A percentile compares a stretch with the other conserved stretches of the same genome.
phyloP scores from a whole-genome alignment of 2,113 vertebrate species.

The Dicentrarchus labrax region DNA sequence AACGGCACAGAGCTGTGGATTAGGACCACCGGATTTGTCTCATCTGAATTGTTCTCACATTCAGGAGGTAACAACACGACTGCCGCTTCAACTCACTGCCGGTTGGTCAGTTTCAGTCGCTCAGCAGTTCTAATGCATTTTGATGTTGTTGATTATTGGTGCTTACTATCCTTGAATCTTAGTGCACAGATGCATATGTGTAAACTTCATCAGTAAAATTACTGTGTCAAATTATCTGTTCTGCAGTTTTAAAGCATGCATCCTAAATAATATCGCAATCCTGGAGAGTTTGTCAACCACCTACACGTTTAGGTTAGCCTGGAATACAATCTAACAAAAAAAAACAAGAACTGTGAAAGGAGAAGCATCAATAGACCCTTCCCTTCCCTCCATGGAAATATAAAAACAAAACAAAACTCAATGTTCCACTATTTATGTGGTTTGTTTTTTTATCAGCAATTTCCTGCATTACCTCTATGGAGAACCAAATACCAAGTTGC shows the following conservation, averaged over 20 bases:
- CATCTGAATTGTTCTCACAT: conserved; percentile 2
- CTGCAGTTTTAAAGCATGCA: not conserved
- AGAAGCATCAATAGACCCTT: no score
- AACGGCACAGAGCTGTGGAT: conserved; percentile 8
- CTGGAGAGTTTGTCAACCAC: not conserved
- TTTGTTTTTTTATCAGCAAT: not conserved
- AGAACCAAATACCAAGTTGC: not conserved
- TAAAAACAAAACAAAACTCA: not conserved
- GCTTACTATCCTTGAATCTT: not conserved
- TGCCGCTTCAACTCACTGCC: not conserved
- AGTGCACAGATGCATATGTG: not conserved
- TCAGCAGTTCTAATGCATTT: not conserved
- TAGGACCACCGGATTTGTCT: conserved; percentile 10
- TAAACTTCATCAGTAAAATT: not conserved
- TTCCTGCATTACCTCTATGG: not conserved
- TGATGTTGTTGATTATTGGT: not conserved
- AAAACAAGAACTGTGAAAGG: not conserved
- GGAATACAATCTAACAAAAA: not conserved
- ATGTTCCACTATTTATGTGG: not conserved
- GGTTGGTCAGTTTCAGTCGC: not conserved
- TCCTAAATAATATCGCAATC: not conserved
- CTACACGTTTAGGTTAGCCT: not conserved
- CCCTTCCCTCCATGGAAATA: not conserved
- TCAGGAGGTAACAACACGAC: not conserved
- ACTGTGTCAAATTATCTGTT: not conserved